Evolutionary conservation across 2,888 invertebrate genomes (phyloP).

Genomic region (Dascillus cervinus): DNA sequence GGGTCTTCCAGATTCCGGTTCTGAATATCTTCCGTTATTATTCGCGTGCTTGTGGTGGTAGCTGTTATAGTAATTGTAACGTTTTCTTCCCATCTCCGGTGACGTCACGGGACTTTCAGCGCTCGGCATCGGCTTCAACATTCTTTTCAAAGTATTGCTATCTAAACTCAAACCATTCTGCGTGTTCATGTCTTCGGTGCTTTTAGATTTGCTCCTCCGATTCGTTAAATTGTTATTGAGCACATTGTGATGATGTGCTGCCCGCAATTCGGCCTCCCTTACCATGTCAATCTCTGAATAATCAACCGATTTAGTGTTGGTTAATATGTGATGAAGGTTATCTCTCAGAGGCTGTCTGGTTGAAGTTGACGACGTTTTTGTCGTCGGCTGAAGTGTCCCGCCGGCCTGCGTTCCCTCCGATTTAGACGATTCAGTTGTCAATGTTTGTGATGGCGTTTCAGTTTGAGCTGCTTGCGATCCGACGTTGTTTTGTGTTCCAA

Average conservation of each 20-base stretch:
- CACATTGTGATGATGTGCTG: constrained; percentile 57
- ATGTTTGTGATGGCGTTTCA: constrained; percentile 34
- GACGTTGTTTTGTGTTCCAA: constrained; percentile 64
- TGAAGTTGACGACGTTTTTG: constrained; percentile 53
- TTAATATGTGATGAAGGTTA: constrained; percentile 43
- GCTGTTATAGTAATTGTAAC: constrained; percentile 62
- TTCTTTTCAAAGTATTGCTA: constrained; percentile 81
- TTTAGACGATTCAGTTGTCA: constrained; percentile 44
- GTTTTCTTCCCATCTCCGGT: constrained; percentile 79
- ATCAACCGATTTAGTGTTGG: constrained; percentile 54
- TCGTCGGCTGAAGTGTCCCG: constrained; percentile 54
- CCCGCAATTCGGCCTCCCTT: constrained; percentile 62
- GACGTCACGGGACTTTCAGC: constrained; percentile 85
- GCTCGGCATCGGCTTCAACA: constrained; percentile 91
- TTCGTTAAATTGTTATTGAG: constrained; percentile 55
- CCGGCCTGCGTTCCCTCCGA: constrained; percentile 82
- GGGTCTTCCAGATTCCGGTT: constrained; percentile 46
- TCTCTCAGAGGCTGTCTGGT: constrained; percentile 40
- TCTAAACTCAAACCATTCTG: constrained; percentile 53
- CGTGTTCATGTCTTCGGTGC: constrained; percentile 76
- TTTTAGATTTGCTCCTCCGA: constrained; percentile 75
- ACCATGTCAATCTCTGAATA: constrained; percentile 63
- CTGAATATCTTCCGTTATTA: constrained; percentile 43
- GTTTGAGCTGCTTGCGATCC: constrained; percentile 49
- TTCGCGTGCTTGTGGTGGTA: constrained; percentile 59